A percentile compares a stretch with the other conserved stretches of the same genome.
These are phyloP conservation scores for Helicoverpa assulta DNA, from an alignment of 2,888 invertebrate species.

Conservation along the genomic window DNA sequence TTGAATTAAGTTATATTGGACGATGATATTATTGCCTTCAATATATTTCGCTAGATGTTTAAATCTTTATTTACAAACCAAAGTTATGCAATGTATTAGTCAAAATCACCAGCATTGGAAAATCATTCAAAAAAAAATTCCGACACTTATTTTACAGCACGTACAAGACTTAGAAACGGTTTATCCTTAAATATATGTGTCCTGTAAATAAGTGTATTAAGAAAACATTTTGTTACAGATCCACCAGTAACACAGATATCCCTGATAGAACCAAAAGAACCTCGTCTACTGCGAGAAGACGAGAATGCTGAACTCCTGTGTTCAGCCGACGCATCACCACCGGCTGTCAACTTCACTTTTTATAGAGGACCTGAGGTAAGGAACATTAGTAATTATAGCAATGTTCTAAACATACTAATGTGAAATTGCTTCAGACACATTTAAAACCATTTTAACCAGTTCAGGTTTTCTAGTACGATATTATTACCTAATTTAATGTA, in stretches of 20 bases:
- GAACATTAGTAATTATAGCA: no score
- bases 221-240: constrained; percentile 90
- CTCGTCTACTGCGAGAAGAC: constrained; percentile 92
- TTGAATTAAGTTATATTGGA: no score
- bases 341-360: constrained; percentile 93
- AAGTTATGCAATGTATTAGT: not conserved
- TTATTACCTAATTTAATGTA: no score
- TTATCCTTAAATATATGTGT: not conserved
- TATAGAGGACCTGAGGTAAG: constrained; percentile 94
- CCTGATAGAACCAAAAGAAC: constrained; percentile 91
- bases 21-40: no score
- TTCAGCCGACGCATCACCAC: constrained; percentile 94
- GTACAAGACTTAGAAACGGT: not conserved
- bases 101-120: not conserved
- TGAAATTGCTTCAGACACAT: no score
- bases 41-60: no score
- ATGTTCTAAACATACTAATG: no score
- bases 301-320: constrained; percentile 94
- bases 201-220: no score
- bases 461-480: no score
- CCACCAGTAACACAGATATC: constrained; percentile 94
- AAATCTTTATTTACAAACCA: no score
- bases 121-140: not conserved
- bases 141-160: not conserved
- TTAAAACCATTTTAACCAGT: no score